Conservation (phyloP, 2,113 vertebrate genomes). For the Microtus richardsoni region DNA sequence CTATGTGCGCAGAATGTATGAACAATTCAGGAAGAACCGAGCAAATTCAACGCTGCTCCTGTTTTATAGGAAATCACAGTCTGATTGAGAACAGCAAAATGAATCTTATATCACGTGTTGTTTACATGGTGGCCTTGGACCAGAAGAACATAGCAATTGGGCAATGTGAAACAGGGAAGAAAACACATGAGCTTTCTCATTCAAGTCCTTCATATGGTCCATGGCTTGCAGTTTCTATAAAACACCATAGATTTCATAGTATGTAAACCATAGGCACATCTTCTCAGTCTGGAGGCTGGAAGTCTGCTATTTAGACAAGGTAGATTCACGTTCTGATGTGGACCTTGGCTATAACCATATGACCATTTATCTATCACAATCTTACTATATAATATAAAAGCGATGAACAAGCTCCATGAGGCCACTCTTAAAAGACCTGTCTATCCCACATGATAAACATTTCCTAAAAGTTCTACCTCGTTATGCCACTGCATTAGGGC, state of each 20-base stretch:
- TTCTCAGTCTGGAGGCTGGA: neutral
- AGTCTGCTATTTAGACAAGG: neutral
- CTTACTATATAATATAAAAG: neutral
- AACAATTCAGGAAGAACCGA: neutral
- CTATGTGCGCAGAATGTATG: neutral
- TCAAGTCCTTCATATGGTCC: neutral
- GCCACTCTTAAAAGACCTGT: neutral
- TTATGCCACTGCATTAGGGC: too few species aligned
- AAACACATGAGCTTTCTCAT: neutral
- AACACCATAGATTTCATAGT: neutral
- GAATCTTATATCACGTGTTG: neutral
- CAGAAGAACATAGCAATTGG: neutral
- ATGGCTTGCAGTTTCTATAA: neutral
- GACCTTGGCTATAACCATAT: too few species aligned
- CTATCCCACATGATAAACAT: neutral
- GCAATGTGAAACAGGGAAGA: neutral
- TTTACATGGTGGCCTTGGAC: neutral
- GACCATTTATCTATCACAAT: neutral
- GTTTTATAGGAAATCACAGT: neutral
- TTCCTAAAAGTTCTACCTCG: neutral
- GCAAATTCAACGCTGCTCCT: neutral
- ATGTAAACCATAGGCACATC: neutral
- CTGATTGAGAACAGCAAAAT: neutral
- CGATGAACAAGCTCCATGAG: neutral
- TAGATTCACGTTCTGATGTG: too few species aligned